Evolutionary conservation across 1,140 invertebrate species (phyloP), one percentile per base, ranked within the genome.

Genomic region (Papilio dardanus): DNA sequence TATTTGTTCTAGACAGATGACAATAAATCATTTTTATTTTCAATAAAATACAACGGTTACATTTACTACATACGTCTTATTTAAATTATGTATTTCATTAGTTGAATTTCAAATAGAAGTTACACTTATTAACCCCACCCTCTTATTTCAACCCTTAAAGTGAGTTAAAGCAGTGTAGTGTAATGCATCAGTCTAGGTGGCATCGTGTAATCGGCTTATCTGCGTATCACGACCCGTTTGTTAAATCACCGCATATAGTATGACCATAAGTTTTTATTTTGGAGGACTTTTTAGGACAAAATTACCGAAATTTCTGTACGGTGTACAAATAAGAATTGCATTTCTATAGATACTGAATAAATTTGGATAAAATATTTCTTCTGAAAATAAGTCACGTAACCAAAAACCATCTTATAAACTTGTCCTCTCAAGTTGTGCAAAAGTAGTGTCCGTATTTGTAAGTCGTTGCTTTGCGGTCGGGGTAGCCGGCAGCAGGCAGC

Each of bases 401-500:
- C 19, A 50, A 50, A 2, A 19, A 54, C 24, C 19, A 0, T 54
- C 50, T 24, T 24, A 7, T 54, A 24, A 2, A 58, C 16, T 58
- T 24, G 6, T 58, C 24, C 24, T 4, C 24, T 2, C 28, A 28
- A 58, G 54, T 58, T 10, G 3, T 35, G 30, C 30, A 35, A 66
- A 14, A 24, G 12, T 68, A 46, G 46, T 35, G 14, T 54, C 46
- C 28, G 42, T 73, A 54, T 42, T 71, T 30, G 24, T 85, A 86
- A 83, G 82, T 88, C 86, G 85, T 79, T 80, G 77, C 83, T 81
- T 85, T 78, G 75, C 75, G 67, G 76, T 68, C 78, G 75, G 69
- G 71, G 80, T 54, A 54, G 69, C 69, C 69, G 21, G 50, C 31
- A 42, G 42, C 69, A 28, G 69, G 69, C 69, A 46, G 21, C 21